Percentiles rank a stretch among this genome's conserved stretches.
These are phyloP conservation scores for Gerosis bhagava DNA, from an alignment of 2,888 invertebrate species.

Conservation along the genomic window DNA sequence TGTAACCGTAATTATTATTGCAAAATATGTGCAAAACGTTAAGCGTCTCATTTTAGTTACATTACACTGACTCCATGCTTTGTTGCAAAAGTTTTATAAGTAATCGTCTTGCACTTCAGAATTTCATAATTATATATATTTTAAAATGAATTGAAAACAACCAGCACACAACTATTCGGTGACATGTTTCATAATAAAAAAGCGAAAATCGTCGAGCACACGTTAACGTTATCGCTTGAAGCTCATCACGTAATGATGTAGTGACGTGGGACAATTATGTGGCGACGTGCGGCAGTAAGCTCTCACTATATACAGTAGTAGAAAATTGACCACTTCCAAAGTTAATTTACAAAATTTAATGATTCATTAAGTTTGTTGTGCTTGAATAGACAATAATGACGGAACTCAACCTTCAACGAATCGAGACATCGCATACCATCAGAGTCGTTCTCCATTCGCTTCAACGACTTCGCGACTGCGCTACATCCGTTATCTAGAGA, in stretches of 20 bases:
- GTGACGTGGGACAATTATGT: constrained; percentile 64
- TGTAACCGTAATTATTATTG: constrained; percentile 74
- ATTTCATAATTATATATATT: constrained; percentile 55
- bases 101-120: constrained; percentile 65
- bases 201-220: constrained; percentile 72
- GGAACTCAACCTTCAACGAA: constrained; percentile 45
- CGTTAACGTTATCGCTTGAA: constrained; percentile 73
- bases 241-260: constrained; percentile 68
- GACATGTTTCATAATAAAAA: constrained; percentile 69
- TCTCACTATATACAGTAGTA: constrained; percentile 79
- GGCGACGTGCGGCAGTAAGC: constrained; percentile 78
- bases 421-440: constrained; percentile 28
- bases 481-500: constrained; percentile 58
- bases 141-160: constrained; percentile 71
- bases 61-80: constrained; percentile 70
- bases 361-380: constrained; percentile 65
- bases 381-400: constrained; percentile 71
- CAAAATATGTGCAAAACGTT: constrained; percentile 79
- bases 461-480: constrained; percentile 36
- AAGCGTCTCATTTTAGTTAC: constrained; percentile 74
- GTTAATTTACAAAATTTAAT: constrained; percentile 74
- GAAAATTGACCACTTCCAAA: constrained; percentile 80
- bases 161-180: constrained; percentile 73
- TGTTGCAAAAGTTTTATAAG: constrained; percentile 70
- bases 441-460: constrained; percentile 23